phyloP scores from a whole-genome alignment of 2,797 vertebrate genomes.

The Sitta carolinensis region DNA sequence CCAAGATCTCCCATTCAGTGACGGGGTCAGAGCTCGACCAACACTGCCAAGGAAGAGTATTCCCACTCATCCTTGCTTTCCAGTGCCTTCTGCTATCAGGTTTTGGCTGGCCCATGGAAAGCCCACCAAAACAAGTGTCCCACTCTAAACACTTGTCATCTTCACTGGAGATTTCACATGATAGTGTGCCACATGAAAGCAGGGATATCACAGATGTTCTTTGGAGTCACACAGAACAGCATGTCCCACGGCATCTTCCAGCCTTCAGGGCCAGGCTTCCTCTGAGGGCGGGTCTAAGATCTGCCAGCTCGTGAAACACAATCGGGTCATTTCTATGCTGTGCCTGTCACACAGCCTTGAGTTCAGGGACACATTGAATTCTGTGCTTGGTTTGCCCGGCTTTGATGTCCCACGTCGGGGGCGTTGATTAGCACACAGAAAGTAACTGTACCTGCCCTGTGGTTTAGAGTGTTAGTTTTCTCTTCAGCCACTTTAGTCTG shows the following conservation, averaged over 20 bases:
- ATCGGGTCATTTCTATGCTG: neutral
- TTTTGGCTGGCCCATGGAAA: neutral
- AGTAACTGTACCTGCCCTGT: slow-evolving; percentile 20
- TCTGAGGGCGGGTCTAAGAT: neutral
- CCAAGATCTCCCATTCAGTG: slow-evolving; percentile 17
- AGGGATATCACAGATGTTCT: neutral
- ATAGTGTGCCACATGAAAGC: neutral
- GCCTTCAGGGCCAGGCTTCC: neutral
- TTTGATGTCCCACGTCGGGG: neutral
- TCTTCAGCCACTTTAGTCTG: neutral
- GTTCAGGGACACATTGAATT: neutral
- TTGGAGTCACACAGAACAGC: neutral
- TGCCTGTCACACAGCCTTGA: slow-evolving; percentile 36
- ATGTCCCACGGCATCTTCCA: neutral
- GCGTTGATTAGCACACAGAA: neutral
- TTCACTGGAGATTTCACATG: neutral
- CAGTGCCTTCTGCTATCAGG: neutral
- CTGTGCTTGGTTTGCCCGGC: neutral
- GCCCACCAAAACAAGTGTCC: neutral
- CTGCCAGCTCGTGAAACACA: slow-evolving; percentile 35
- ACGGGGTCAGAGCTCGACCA: slow-evolving; percentile 12
- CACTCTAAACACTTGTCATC: neutral
- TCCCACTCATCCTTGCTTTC: neutral
- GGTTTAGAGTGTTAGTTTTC: neutral
- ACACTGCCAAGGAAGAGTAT: neutral